Percentiles rank a stretch among this genome's conserved stretches.
phyloP scores from a whole-genome alignment of 2,113 vertebrate genomes.

The Callopanchax toddi region DNA sequence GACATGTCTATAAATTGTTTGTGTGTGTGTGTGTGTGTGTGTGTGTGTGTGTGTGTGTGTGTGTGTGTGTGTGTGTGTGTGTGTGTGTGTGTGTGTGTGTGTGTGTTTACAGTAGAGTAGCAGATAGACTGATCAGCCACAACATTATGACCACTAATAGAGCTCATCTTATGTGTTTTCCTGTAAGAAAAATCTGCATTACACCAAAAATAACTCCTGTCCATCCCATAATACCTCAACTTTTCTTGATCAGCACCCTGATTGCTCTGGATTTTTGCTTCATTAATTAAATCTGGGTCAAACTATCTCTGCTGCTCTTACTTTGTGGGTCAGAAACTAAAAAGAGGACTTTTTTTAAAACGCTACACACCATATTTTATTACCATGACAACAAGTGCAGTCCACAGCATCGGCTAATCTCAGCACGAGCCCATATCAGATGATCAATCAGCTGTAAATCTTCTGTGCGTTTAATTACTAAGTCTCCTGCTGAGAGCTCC shows the following conservation, averaged over 20 bases:
- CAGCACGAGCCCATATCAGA: not conserved
- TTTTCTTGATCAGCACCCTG: not conserved
- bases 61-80: too few species aligned
- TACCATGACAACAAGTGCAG: not conserved
- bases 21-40: too few species aligned
- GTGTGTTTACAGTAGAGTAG: too few species aligned
- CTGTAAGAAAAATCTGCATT: too few species aligned
- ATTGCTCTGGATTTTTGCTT: not conserved
- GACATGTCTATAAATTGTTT: constrained; percentile 4
- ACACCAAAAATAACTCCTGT: too few species aligned
- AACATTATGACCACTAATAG: not conserved
- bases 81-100: too few species aligned
- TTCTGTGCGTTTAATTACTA: not conserved
- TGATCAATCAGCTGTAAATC: not conserved
- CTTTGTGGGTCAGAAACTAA: not conserved
- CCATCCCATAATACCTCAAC: not conserved
- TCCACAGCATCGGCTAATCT: not conserved
- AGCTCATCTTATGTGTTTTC: not conserved
- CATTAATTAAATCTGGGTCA: not conserved
- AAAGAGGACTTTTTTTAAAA: not conserved
- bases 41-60: too few species aligned
- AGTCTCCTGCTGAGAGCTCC: not conserved
- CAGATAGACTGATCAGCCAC: not conserved
- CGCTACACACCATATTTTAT: not conserved
- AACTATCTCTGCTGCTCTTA: not conserved